Percentiles rank a stretch among this genome's conserved stretches.
phyloP scores from a whole-genome alignment of 2,888 invertebrate genomes.

The Didymodactylos carnosus region DNA sequence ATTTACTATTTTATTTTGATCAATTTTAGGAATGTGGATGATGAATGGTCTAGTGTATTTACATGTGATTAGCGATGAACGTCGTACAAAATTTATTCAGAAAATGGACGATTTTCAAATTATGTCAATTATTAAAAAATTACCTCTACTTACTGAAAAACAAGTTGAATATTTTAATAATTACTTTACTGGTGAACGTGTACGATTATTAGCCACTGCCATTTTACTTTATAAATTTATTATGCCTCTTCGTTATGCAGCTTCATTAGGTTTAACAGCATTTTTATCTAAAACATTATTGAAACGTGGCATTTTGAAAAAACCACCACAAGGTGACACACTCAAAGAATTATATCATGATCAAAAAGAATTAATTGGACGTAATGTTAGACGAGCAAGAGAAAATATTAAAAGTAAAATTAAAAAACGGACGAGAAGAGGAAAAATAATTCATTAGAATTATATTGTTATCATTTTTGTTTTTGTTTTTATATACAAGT shows the following conservation, averaged over 20 bases:
- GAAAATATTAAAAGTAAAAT: background rate
- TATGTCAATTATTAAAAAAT: background rate
- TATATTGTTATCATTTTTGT: no score
- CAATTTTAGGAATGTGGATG: background rate
- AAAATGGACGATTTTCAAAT: background rate
- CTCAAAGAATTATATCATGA: background rate
- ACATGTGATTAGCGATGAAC: background rate
- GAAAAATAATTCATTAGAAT: no score
- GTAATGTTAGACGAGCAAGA: background rate
- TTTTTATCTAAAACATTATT: background rate
- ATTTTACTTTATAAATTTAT: background rate
- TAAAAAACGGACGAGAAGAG: no score
- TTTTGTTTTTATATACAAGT: no score
- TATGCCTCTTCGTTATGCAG: background rate
- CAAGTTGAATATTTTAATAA: background rate
- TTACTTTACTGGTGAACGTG: background rate
- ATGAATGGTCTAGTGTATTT: background rate
- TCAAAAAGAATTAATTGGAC: background rate
- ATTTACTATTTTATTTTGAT: background rate
- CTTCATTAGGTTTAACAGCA: background rate
- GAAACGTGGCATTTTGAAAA: background rate
- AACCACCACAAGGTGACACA: background rate
- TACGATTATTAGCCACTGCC: background rate
- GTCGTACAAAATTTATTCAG: background rate
- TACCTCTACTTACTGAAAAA: background rate